A percentile compares a stretch with the other conserved stretches of the same genome.
These are phyloP conservation scores for Stomorhina lunata DNA, from an alignment of 2,888 invertebrate species.

Conservation along the genomic window DNA sequence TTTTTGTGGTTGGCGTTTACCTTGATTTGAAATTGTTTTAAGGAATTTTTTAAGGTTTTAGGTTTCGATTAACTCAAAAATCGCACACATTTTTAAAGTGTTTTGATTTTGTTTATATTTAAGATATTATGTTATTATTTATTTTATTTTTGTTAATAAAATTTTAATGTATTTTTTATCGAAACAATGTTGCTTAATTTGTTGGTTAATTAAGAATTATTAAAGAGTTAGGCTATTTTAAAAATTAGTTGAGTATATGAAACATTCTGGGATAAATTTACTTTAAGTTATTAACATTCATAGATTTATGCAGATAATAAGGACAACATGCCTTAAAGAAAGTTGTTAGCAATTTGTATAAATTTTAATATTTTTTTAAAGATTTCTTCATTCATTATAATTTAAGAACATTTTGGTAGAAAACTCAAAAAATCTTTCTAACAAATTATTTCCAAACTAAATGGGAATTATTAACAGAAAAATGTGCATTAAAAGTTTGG, in stretches of 20 bases:
- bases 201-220: constrained; percentile 6
- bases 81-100: constrained; percentile 29
- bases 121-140: constrained; percentile 9
- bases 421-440: too few species aligned
- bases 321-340: not conserved
- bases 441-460: too few species aligned
- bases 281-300: too few species aligned
- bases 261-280: not conserved
- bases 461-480: too few species aligned
- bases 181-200: not conserved
- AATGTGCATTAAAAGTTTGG: too few species aligned
- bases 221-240: not conserved
- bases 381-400: too few species aligned
- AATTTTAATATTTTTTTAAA: too few species aligned
- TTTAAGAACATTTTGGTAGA: too few species aligned
- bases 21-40: constrained; percentile 66
- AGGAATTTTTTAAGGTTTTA: constrained; percentile 63
- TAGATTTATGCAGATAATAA: too few species aligned
- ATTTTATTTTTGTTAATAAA: not conserved
- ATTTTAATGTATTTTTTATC: not conserved
- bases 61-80: constrained; percentile 42
- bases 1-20: constrained; percentile 57
- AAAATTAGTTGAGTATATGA: not conserved
- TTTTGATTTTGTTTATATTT: constrained; percentile 38
- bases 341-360: constrained; percentile 2